These are phyloP conservation scores for Anticlea derivata DNA, from an alignment of 2,888 invertebrate genomes.

Conservation along the genomic window DNA sequence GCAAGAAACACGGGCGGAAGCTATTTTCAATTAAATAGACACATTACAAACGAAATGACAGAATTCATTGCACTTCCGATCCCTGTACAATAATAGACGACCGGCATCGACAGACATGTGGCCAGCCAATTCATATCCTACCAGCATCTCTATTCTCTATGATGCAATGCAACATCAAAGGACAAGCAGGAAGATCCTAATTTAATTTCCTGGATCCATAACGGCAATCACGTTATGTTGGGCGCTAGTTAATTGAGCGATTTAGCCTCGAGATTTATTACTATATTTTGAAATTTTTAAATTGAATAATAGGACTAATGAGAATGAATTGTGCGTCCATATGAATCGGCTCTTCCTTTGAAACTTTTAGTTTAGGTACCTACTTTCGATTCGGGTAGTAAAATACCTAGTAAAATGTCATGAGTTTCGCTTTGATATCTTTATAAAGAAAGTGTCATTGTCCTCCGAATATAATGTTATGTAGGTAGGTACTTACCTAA, in stretches of 20 bases:
- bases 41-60: too few relatives aligned
- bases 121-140: slow-evolving; percentile 1
- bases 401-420: too few relatives aligned
- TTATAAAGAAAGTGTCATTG: too few relatives aligned
- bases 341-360: slow-evolving; percentile 10
- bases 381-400: too few relatives aligned
- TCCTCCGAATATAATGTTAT: too few relatives aligned
- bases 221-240: slow-evolving; percentile 20
- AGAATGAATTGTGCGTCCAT: slow-evolving; percentile 9
- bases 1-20: too few relatives aligned
- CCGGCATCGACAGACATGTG: slow-evolving; percentile 8
- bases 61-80: not conserved
- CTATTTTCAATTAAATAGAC: too few relatives aligned
- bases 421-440: too few relatives aligned
- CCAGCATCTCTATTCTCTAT: slow-evolving; percentile 11
- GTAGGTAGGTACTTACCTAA: too few relatives aligned
- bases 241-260: slow-evolving; percentile 16
- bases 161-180: slow-evolving; percentile 30
- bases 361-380: not conserved
- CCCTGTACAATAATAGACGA: not conserved
- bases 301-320: slow-evolving; percentile 23
- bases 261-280: slow-evolving; percentile 21
- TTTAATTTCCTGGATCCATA: slow-evolving; percentile 32
- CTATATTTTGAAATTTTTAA: slow-evolving; percentile 14
- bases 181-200: slow-evolving; percentile 35